Conservation (phyloP, 2,797 vertebrate species). For the Ambastaia sidthimunki region DNA sequence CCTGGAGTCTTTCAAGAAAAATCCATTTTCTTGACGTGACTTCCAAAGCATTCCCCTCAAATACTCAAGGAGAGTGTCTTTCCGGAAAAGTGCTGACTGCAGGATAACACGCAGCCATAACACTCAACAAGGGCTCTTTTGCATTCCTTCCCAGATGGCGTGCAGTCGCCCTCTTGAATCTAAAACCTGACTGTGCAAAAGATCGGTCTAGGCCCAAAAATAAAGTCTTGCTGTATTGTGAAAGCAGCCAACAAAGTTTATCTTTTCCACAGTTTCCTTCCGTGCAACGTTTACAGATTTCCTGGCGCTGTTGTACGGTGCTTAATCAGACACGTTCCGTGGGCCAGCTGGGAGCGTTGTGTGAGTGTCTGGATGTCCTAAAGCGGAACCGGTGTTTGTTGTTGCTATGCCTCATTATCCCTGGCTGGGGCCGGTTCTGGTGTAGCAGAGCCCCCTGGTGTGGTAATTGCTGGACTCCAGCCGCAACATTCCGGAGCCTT, state of each 20-base stretch:
- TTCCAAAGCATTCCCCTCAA: constrained; percentile 4
- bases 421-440: constrained; percentile 51
- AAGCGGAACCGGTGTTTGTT: constrained; percentile 57
- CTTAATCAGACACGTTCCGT: constrained; percentile 29
- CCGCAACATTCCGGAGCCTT: constrained; percentile 54
- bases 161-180: neutral
- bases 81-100: constrained; percentile 26
- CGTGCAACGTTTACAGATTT: constrained; percentile 12
- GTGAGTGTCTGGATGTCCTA: constrained; percentile 42
- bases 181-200: neutral
- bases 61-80: neutral
- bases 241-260: constrained; percentile 13
- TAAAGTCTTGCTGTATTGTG: neutral
- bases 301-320: constrained; percentile 4
- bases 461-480: constrained; percentile 61
- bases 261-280: neutral
- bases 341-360: constrained; percentile 35
- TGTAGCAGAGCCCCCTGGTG: constrained; percentile 63
- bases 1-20: neutral
- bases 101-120: neutral
- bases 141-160: neutral
- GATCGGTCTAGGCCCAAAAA: neutral
- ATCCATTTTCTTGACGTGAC: constrained; percentile 9
- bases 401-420: constrained; percentile 60
- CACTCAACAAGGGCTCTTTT: neutral